Evolutionary conservation across 2,113 vertebrate genomes (phyloP), one percentile per base, ranked within the genome.

Genomic region (Prinia subflava): DNA sequence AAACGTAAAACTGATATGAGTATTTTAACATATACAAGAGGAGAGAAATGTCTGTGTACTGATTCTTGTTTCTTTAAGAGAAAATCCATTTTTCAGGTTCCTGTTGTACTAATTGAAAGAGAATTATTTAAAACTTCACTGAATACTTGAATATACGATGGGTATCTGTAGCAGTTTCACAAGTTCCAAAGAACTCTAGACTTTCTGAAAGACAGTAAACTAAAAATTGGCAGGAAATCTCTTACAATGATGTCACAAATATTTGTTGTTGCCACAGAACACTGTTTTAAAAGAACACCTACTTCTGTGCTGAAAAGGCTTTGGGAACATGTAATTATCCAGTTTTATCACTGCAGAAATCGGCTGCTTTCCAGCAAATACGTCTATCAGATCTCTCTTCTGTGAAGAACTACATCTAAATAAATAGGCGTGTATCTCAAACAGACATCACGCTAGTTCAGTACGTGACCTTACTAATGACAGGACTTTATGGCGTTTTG

Each of bases 91-190:
- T 95, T 93, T 97, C 93, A 90, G 94, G 71, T 96, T 97, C 59
- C 94, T 97, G 92, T 93, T 97, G 37, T 96, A 96, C 31, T 97
- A 97, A 97, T 94, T 98, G 94, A 98, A 98, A 98, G 95, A 96
- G 92, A 98, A 98, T 96, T 97, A 97, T 97, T 98, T 97, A 98
- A 98, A 98, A 98, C 92, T 96, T 97, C 92, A 95, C 96, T 97
- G 96, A 97, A 97, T 97, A 96, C 92, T 96, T 97, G 96, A 97
- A 97, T 97, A 96, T 95, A 95, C 85, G 65, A 97, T 95, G 75
- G 89, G 55, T 96, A 95, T 80, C 42, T 83, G 64, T 57, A 97
- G 89, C 89, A 97, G 91, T 95, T 97, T 96, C 91, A 96, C 53
- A 76, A 94, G 74, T 97, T 95, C 94, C 92, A 94, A 96, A 93